phyloP scores from a whole-genome alignment of 2,113 vertebrate species.

The Neolamprologus sp. region DNA sequence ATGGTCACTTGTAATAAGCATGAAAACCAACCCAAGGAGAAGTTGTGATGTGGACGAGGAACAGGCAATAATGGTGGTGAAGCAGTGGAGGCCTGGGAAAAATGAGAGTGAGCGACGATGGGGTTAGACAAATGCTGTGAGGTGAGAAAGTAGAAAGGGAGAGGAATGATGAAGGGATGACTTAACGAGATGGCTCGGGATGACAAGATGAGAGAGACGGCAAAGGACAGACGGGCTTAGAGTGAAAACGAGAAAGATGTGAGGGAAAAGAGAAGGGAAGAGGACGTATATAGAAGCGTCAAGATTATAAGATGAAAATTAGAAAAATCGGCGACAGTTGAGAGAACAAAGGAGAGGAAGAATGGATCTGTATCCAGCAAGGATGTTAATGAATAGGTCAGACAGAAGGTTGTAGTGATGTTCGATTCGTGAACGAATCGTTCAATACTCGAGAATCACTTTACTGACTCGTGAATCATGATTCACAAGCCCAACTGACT shows the following conservation, averaged over 20 bases:
- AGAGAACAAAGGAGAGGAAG: not conserved
- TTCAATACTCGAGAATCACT: too few relatives aligned
- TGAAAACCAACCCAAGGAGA: not conserved
- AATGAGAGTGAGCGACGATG: not conserved
- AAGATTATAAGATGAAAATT: not conserved
- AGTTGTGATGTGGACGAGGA: not conserved
- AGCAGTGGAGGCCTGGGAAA: not conserved
- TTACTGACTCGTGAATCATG: too few relatives aligned
- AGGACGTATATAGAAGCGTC: accelerated
- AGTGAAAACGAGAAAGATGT: not conserved
- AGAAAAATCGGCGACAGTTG: not conserved
- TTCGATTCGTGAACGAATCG: too few relatives aligned
- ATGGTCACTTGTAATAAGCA: not conserved
- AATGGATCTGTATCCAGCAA: not conserved
- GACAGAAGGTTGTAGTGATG: not conserved
- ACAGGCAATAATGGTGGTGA: not conserved
- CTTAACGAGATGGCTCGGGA: not conserved
- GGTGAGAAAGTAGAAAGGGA: not conserved
- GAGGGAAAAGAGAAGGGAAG: not conserved
- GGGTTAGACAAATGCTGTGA: not conserved
- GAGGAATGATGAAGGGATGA: not conserved
- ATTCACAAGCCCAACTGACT: too few relatives aligned
- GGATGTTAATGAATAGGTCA: slow-evolving; percentile 3
- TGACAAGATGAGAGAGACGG: not conserved
- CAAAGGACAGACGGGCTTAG: not conserved